Evolutionary conservation across 1,140 invertebrate species (phyloP), one percentile per base, ranked within the genome.

Genomic region (Drosophila eugracilis): DNA sequence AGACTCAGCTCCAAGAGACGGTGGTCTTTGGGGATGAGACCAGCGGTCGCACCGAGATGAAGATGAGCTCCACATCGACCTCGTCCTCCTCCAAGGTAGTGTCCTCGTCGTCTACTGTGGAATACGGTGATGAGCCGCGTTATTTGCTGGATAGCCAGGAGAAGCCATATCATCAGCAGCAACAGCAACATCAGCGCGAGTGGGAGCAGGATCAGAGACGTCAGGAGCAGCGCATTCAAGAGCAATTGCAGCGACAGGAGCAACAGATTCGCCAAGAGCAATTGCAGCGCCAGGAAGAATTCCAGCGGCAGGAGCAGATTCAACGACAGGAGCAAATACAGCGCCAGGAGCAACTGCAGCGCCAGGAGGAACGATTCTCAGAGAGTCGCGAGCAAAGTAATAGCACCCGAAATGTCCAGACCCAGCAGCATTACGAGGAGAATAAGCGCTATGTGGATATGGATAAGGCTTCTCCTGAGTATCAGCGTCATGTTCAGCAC

Each of bases 1-100:
- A 93, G 67, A 94, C 93, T 9, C 92, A 94, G 17, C 92, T 94
- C 5, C 92, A 93, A 59, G 94, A 95, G 83, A 93, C 94, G 77
- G 93, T 94, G n/a, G 91, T 93, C 17, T 93, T 93, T 34, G 92
- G 91, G 0, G 91, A 92, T 59, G 91, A 94, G 54, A 92, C 90
- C 10, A 93, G 91, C 44, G 90, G 90, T 17, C 89, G 90, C 21
- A 90, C 75, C 45, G 91, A 92, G 59, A 89, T 74, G 70, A 91
- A 90, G 45, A 75, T 72, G 54, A 91, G 89, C 73, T 90, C 90
- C 5, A 89, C 81, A 1, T 83, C 75, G 1, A 83, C 81, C 4
- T 80, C 75, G 2, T 85, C 90, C 5, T 83, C 85, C 0, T 89
- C 90, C 5, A 77, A 91, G 39, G 78, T 91, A 14, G 84, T 88